Evolutionary conservation across 2,888 invertebrate genomes (phyloP), one percentile per base, ranked within the genome.

Genomic region (Pseudococcus longispinus): DNA sequence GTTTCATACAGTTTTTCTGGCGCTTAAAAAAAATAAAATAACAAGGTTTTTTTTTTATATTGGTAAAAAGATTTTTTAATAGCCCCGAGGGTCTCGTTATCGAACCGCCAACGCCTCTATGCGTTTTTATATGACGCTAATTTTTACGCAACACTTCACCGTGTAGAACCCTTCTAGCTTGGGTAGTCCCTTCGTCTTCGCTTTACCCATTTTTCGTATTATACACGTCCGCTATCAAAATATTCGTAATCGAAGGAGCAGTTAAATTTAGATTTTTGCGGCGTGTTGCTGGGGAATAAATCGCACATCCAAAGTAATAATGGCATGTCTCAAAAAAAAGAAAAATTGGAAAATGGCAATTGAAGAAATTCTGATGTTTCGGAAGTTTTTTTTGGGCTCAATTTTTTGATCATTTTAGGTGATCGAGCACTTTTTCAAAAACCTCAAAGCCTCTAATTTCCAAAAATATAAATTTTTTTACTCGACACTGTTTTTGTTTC

Each of bases 81-180:
- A 86, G 86, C 86, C 86, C 51, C 86, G 80, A 74, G 77, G 80
- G 86, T 74, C 86, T 86, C 86, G 86, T 86, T 86, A 86, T 86
- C 77, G 86, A 77, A 80, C 86, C 86, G 44, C 86, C 44, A 86
- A 86, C 86, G 86, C 51, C 80, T 65, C 74, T 80, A 46, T 80
- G 51, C 77, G 74, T 86, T 86, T 86, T 44, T 77, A 74, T 80
- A 51, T 77, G 26, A 51, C 46, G 86, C 86, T 86, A 86, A 86
- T 86, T 86, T 86, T 55, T 86, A 18, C 23, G n/a, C 84, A 51
- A 32, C 70, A 70, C 70, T 70, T 70, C 60, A 60, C 20, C 60
- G 60, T 13, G 29, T 29, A 70, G 3, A 70, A 70, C 70, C 70
- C 70, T 70, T 70, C 18, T 1, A 26, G 70, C 29, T 60, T 23